phyloP scores from a whole-genome alignment of 2,113 vertebrate species.

The Tautogolabrus adspersus region DNA sequence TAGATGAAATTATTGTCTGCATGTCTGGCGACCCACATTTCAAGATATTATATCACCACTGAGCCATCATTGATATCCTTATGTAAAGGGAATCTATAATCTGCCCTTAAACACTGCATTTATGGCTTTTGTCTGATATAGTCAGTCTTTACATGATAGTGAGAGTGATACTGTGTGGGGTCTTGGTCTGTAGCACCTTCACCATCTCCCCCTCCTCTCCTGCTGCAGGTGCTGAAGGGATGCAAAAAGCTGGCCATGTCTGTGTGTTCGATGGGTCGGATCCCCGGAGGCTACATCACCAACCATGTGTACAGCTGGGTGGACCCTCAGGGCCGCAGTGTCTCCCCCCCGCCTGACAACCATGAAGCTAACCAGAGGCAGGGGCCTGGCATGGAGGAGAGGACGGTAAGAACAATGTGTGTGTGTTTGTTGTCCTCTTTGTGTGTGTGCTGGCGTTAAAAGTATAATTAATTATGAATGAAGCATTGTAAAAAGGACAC shows the following conservation, averaged over 20 bases:
- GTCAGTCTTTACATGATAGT: no score
- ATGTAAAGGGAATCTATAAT: no score
- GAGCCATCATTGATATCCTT: no score
- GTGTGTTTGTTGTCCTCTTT: neutral
- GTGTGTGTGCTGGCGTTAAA: neutral
- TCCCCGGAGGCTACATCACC: slow-evolving; percentile 90
- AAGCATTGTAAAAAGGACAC: neutral
- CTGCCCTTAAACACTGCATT: no score
- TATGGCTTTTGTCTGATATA: no score
- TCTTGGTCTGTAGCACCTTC: neutral
- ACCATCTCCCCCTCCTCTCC: neutral
- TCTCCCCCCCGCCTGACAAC: slow-evolving; percentile 87
- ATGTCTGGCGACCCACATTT: no score
- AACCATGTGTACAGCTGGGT: slow-evolving; percentile 97
- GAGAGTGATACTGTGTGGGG: no score
- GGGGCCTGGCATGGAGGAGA: slow-evolving; percentile 87
- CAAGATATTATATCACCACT: no score
- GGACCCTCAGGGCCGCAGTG: slow-evolving; percentile 91
- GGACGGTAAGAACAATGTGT: slow-evolving; percentile 84
- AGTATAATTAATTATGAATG: neutral
- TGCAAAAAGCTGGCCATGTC: slow-evolving; percentile 91
- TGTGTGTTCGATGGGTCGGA: slow-evolving; percentile 90
- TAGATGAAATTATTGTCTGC: no score
- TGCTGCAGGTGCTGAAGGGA: slow-evolving; percentile 91
- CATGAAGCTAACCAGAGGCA: slow-evolving; percentile 77